These are phyloP conservation scores for Drosophila peninsularis DNA, from an alignment of 2,888 invertebrate genomes.

Conservation along the genomic window DNA sequence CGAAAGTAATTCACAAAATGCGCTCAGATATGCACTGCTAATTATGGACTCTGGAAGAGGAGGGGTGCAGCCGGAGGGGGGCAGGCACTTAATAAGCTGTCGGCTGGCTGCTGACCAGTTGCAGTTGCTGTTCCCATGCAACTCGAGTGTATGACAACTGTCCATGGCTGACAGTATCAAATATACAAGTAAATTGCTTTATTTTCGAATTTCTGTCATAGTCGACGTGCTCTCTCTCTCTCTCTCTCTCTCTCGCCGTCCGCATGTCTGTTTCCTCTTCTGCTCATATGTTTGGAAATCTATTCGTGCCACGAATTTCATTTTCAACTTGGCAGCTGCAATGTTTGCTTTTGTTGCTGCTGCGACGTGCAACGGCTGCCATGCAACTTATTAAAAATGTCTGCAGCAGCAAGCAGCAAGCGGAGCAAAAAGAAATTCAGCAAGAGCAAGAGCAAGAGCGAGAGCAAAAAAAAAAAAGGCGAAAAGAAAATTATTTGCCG, in stretches of 20 bases:
- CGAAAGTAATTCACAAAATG: conserved; percentile 49
- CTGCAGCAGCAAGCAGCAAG: conserved; percentile 58
- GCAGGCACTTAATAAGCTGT: conserved; percentile 48
- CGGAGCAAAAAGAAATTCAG: conserved; percentile 15
- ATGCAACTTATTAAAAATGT: conserved; percentile 81
- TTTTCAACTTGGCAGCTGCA: conserved; percentile 78
- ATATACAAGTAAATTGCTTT: conserved; percentile 78
- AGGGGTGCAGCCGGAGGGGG: too few species aligned
- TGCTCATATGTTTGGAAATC: conserved; percentile 71
- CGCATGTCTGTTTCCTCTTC: conserved; percentile 47
- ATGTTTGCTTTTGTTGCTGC: conserved; percentile 65
- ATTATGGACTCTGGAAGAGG: conserved; percentile 26
- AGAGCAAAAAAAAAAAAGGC: conserved; percentile 19
- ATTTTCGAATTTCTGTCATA: conserved; percentile 80
- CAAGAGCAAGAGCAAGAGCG: conserved; percentile 1
- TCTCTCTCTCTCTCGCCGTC: neutral
- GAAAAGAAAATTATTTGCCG: conserved; percentile 70
- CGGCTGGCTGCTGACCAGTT: conserved; percentile 41
- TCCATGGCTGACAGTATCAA: conserved; percentile 65
- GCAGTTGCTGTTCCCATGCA: conserved; percentile 34
- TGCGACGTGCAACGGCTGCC: conserved; percentile 79
- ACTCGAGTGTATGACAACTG: conserved; percentile 60
- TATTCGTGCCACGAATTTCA: conserved; percentile 80
- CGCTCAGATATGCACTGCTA: conserved; percentile 44
- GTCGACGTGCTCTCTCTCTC: conserved; percentile 60